phyloP scores from a whole-genome alignment of 1,140 invertebrate species.

The Trachelipus rathkii region DNA sequence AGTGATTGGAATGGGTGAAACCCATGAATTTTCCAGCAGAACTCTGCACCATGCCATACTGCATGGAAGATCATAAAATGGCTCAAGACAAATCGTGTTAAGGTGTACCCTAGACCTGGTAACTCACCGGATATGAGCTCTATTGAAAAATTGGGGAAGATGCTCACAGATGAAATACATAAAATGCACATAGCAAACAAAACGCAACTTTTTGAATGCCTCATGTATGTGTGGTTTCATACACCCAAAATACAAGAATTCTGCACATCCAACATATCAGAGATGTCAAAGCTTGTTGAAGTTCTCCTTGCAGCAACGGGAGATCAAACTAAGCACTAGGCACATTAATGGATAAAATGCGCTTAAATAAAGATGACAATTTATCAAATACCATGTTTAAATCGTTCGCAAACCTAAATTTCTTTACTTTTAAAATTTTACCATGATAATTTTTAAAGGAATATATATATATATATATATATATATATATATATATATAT shows the following conservation, averaged over 20 bases:
- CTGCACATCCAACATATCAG: too few species aligned
- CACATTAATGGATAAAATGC: too few species aligned
- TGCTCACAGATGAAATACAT: slow-evolving; percentile 11
- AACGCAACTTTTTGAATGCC: not conserved
- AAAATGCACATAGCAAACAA: not conserved
- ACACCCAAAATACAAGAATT: not conserved
- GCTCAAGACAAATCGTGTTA: not conserved
- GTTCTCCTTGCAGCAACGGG: too few species aligned
- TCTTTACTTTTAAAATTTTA: too few species aligned
- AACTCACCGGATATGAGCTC: slow-evolving; percentile 10
- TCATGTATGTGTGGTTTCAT: slow-evolving; percentile 8
- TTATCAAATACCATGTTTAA: too few species aligned
- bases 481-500: too few species aligned
- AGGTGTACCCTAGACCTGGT: not conserved
- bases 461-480: too few species aligned
- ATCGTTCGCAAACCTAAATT: too few species aligned
- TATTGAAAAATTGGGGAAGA: not conserved
- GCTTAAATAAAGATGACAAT: too few species aligned
- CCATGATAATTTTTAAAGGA: too few species aligned
- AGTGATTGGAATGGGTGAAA: slow-evolving; percentile 25
- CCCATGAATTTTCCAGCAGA: slow-evolving; percentile 3
- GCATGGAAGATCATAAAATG: slow-evolving; percentile 36
- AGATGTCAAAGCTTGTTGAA: too few species aligned
- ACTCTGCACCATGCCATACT: slow-evolving; percentile 39
- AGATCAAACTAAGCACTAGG: too few species aligned